Percentiles rank a stretch among this genome's conserved stretches.
Evolutionary conservation across 2,113 vertebrate species (phyloP).

Genomic region (Apteryx mantelli): DNA sequence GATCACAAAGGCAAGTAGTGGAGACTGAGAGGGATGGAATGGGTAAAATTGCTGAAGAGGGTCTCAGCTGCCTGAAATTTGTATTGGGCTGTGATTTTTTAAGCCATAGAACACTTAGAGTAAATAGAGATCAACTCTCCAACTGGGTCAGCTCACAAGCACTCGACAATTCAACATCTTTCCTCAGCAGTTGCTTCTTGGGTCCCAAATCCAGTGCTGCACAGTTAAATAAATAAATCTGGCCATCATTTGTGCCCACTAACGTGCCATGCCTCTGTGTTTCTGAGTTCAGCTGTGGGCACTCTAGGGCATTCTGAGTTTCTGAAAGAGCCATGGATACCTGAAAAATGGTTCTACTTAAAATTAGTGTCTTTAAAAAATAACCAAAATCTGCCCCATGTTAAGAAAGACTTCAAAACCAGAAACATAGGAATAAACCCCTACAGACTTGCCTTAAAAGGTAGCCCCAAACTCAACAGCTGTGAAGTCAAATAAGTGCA

Average conservation of each 20-base stretch:
- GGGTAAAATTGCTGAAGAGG: background rate
- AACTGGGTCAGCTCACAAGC: background rate
- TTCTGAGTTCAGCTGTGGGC: background rate
- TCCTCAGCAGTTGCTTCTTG: background rate
- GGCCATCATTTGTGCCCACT: background rate
- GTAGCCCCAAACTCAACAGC: background rate
- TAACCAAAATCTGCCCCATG: background rate
- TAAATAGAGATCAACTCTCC: background rate
- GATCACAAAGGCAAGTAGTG: background rate
- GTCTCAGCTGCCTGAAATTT: background rate
- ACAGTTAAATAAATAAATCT: background rate
- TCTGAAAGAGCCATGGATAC: background rate
- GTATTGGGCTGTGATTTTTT: background rate
- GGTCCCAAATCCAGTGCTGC: background rate
- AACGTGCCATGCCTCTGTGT: background rate
- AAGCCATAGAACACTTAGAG: background rate
- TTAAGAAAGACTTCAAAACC: conserved; percentile 26
- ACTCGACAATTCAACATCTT: background rate
- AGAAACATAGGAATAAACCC: conserved; percentile 26
- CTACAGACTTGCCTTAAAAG: conserved; percentile 26
- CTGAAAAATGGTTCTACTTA: background rate
- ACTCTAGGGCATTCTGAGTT: background rate
- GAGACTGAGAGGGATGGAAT: background rate
- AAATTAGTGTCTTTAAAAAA: background rate
- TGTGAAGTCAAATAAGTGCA: conserved; percentile 41